A percentile compares a stretch with the other conserved stretches of the same genome.
These are phyloP conservation scores for Leuciscus idus DNA, from an alignment of 2,113 vertebrate species.

Conservation along the genomic window DNA sequence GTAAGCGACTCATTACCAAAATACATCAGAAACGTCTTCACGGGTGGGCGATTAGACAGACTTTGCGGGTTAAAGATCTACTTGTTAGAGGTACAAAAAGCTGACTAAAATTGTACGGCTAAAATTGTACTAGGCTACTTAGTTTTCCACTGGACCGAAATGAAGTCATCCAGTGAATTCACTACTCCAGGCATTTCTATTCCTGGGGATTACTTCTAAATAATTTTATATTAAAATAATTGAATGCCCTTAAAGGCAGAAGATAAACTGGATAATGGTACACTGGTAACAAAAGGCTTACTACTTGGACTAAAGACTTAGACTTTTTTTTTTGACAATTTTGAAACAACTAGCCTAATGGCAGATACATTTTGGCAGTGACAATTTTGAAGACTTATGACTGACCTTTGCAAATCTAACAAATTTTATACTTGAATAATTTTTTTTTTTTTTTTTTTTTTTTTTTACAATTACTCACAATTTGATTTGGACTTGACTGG, in stretches of 20 bases:
- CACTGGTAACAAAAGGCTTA: not conserved
- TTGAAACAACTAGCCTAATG: too few relatives aligned
- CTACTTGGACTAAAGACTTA: not conserved
- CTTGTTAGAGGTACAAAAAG: not conserved
- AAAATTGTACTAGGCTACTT: too few relatives aligned
- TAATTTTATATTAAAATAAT: not conserved
- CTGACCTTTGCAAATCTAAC: not conserved
- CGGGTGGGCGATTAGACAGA: not conserved
- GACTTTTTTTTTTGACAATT: too few relatives aligned
- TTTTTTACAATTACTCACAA: not conserved
- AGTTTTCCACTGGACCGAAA: too few relatives aligned
- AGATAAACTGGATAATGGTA: not conserved
- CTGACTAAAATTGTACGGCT: too few relatives aligned
- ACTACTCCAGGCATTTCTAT: not conserved
- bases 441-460: not conserved
- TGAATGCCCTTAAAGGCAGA: not conserved
- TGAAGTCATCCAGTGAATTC: not conserved
- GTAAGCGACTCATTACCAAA: slow-evolving; percentile 7
- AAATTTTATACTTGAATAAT: not conserved
- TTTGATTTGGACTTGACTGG: slow-evolving; percentile 3
- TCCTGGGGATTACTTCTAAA: not conserved
- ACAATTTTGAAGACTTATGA: not conserved
- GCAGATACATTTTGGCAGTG: not conserved
- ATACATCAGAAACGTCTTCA: slow-evolving; percentile 7
- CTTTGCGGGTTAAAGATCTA: not conserved